Evolutionary conservation across 2,113 vertebrate genomes (phyloP).

Genomic region (Myanophis thanlyinensis): DNA sequence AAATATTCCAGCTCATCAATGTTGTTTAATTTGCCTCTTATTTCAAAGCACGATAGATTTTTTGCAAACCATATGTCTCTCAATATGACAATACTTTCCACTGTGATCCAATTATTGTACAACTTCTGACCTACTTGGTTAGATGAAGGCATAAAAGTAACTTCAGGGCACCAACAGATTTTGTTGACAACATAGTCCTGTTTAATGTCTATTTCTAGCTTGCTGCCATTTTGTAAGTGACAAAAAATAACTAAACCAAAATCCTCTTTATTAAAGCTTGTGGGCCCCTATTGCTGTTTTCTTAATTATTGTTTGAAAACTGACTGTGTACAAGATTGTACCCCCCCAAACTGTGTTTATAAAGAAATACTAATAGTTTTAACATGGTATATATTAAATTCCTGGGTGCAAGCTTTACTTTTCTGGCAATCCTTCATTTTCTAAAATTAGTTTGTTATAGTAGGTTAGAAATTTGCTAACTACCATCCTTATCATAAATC

Average conservation of each 20-base stretch:
- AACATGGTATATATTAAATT: neutral
- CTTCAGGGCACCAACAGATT: neutral
- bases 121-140: neutral
- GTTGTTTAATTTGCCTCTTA: neutral
- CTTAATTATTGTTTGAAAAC: neutral
- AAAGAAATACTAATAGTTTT: neutral
- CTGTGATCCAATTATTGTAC: neutral
- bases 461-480: neutral
- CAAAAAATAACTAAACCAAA: neutral
- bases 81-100: neutral
- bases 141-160: neutral
- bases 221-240: neutral
- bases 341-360: neutral
- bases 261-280: neutral
- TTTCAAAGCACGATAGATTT: neutral
- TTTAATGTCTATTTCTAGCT: neutral
- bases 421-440: neutral
- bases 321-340: neutral
- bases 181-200: neutral
- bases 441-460: neutral
- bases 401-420: neutral
- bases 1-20: constrained; percentile 2
- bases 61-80: neutral
- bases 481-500: neutral
- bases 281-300: neutral